These are phyloP conservation scores for Heliocidaris erythrogramma DNA, from an alignment of 35 echinoderm and acorn worm species.

Conservation along the genomic window DNA sequence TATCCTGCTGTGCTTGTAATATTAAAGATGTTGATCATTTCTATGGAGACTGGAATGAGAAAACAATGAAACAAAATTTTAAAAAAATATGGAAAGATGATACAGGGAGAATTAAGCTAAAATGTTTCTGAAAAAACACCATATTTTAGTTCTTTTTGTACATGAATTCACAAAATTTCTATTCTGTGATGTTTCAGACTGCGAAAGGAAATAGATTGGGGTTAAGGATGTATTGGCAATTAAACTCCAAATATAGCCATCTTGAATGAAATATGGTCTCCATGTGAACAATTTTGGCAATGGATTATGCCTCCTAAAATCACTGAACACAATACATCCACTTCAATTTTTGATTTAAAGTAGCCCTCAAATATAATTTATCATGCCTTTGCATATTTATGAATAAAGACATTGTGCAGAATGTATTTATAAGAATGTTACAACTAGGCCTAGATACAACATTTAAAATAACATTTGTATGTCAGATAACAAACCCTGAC, in stretches of 20 bases:
- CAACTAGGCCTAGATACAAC: too few species aligned
- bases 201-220: too few species aligned
- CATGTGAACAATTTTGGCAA: background rate
- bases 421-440: background rate
- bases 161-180: too few species aligned
- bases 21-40: background rate
- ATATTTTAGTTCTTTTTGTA: too few species aligned
- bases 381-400: background rate
- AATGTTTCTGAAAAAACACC: too few species aligned
- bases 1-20: background rate
- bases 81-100: background rate
- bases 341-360: background rate
- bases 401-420: background rate
- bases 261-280: too few species aligned
- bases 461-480: background rate
- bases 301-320: background rate
- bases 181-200: too few species aligned
- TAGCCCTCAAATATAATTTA: too few species aligned
- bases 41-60: background rate
- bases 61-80: background rate
- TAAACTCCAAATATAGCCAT: too few species aligned
- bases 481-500: background rate
- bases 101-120: too few species aligned
- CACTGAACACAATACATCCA: background rate
- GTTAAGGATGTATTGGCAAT: too few species aligned